phyloP scores from a whole-genome alignment of 2,113 vertebrate species.

The Amazona guildingii region DNA sequence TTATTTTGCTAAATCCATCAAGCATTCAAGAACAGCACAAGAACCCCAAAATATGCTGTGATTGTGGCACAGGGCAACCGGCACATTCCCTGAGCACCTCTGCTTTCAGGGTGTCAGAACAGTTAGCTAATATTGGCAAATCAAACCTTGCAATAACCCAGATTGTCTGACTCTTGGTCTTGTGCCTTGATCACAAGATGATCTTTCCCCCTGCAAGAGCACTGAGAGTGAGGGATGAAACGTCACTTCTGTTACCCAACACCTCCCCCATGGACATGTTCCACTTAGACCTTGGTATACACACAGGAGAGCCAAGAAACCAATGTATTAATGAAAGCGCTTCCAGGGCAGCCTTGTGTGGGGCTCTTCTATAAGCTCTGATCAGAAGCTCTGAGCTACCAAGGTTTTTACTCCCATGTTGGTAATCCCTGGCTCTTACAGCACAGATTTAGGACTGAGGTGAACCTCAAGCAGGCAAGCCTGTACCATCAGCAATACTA shows the following conservation, averaged over 20 bases:
- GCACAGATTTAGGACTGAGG: not conserved
- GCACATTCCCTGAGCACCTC: not conserved
- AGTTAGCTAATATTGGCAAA: not conserved
- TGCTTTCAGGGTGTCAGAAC: not conserved
- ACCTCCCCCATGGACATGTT: conserved; percentile 15
- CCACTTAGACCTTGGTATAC: not conserved
- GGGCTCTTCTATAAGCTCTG: not conserved
- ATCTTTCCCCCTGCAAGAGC: conserved; percentile 16
- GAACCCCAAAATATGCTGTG: fast-evolving
- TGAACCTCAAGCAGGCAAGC: not conserved
- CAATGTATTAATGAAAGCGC: not conserved
- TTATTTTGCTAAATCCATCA: not conserved
- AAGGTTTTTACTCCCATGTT: not conserved
- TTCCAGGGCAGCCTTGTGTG: not conserved
- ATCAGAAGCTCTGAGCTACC: not conserved
- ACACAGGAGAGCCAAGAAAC: not conserved
- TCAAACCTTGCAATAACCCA: not conserved
- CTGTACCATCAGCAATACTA: not conserved
- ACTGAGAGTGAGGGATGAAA: conserved; percentile 39
- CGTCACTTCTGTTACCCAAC: conserved; percentile 50
- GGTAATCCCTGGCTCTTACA: not conserved
- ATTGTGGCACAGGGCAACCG: not conserved
- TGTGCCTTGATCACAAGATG: conserved; percentile 47
- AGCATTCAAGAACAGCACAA: not conserved
- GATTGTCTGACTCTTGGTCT: conserved; percentile 51